phyloP scores from a whole-genome alignment of 2,888 invertebrate genomes.

The Hydraecia micacea region DNA sequence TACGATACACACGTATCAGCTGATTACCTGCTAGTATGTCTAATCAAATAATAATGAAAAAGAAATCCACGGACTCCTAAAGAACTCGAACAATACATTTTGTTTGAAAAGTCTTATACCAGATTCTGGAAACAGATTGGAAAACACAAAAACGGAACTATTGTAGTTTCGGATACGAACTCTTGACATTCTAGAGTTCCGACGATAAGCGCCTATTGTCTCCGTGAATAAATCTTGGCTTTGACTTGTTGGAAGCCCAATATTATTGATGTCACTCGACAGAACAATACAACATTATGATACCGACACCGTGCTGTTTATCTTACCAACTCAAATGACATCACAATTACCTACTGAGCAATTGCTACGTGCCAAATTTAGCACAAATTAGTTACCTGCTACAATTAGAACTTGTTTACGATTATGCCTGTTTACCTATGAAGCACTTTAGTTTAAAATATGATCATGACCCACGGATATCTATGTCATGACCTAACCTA shows the following conservation, averaged over 20 bases:
- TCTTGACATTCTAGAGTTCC: conserved; percentile 43
- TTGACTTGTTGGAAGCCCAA: conserved; percentile 26
- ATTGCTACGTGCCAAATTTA: not conserved
- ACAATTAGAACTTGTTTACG: not conserved
- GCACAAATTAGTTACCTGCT: not conserved
- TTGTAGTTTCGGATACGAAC: conserved; percentile 36
- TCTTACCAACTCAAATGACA: not conserved
- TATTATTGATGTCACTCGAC: conserved; percentile 4
- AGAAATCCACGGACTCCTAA: not conserved
- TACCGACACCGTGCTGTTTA: not conserved
- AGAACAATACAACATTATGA: not conserved
- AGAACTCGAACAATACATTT: conserved; percentile 12
- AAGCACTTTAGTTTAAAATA: not conserved
- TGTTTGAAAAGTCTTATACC: conserved; percentile 17
- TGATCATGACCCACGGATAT: no score
- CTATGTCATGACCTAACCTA: not conserved
- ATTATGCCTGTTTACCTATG: not conserved
- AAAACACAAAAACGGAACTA: conserved; percentile 33
- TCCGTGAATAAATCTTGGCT: conserved; percentile 48
- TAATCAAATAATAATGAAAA: not conserved
- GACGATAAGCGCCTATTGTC: conserved; percentile 48
- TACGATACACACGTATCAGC: no score
- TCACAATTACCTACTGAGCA: not conserved
- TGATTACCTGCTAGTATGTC: no score
- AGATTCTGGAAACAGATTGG: conserved; percentile 36